A percentile compares a stretch with the other conserved stretches of the same genome.
Evolutionary conservation across 2,113 vertebrate genomes (phyloP).

Genomic region (Glaucidium brasilianum): DNA sequence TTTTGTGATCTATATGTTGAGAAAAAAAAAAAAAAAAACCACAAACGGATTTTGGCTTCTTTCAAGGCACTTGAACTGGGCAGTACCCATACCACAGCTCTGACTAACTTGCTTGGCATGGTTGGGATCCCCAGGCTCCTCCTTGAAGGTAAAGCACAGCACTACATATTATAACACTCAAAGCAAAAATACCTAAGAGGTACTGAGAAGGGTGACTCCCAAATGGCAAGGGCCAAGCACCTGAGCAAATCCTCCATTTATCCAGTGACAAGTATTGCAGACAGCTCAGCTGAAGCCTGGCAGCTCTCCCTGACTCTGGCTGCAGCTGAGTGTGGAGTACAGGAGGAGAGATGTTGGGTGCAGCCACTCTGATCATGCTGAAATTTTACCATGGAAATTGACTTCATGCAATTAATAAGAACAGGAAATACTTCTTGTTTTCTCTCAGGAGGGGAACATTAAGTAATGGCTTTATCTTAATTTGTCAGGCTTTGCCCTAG

Average conservation of each 20-base stretch:
- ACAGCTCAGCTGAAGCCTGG: slow-evolving; percentile 18
- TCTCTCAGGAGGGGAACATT: slow-evolving; percentile 79
- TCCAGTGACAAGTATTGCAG: not conserved
- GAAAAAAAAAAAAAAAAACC: not conserved
- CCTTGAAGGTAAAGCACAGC: slow-evolving; percentile 4
- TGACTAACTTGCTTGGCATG: slow-evolving; percentile 61
- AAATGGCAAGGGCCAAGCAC: not conserved
- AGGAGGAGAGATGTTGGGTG: not conserved
- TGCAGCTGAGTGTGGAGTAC: not conserved
- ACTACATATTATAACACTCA: not conserved
- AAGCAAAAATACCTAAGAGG: not conserved
- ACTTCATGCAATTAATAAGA: slow-evolving; percentile 78
- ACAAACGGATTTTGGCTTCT: slow-evolving; percentile 54
- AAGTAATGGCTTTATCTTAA: slow-evolving; percentile 87
- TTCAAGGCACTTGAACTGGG: slow-evolving; percentile 48
- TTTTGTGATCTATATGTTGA: slow-evolving; percentile 11
- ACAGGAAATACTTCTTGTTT: slow-evolving; percentile 87
- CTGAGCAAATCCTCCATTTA: not conserved
- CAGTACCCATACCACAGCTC: slow-evolving; percentile 62
- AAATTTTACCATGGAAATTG: slow-evolving; percentile 68
- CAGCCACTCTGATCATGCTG: slow-evolving; percentile 16
- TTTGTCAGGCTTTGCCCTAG: slow-evolving; percentile 80
- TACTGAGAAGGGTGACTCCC: not conserved
- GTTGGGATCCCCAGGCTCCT: slow-evolving; percentile 31
- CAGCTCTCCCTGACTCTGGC: slow-evolving; percentile 16